These are phyloP conservation scores for Actinernus sp. DNA, from an alignment of 92 coral and sea anemone genomes.

Conservation along the genomic window DNA sequence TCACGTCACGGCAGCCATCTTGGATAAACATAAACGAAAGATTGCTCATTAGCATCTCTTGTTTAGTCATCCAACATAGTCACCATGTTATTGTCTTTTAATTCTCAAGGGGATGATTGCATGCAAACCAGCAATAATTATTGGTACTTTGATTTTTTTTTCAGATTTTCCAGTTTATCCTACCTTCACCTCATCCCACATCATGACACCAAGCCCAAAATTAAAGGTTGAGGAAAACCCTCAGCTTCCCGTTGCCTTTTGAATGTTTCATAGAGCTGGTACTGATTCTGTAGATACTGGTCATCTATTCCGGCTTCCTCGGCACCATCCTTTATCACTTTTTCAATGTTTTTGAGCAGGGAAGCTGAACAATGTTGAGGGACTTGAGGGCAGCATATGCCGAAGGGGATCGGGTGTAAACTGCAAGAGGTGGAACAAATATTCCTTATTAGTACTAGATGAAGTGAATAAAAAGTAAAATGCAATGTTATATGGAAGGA, in stretches of 20 bases:
- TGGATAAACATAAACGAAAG: no score
- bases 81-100: no score
- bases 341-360: not conserved
- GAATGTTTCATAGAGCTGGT: not conserved
- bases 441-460: not conserved
- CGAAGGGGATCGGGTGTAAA: not conserved
- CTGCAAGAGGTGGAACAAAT: not conserved
- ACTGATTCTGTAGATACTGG: slow-evolving; percentile 3
- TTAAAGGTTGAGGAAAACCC: slow-evolving; percentile 4
- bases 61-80: no score
- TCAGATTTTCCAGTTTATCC: no score
- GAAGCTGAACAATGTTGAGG: slow-evolving; percentile 6
- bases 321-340: slow-evolving; percentile 5
- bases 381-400: not conserved
- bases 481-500: no score
- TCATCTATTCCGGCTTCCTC: slow-evolving; percentile 19
- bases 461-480: no score
- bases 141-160: no score
- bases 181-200: slow-evolving; percentile 37
- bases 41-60: no score
- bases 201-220: slow-evolving; percentile 8
- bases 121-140: no score
- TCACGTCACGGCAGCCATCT: no score
- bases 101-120: no score
- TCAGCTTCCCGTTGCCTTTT: not conserved